Evolutionary conservation across 2,113 vertebrate genomes (phyloP), one percentile per base, ranked within the genome.

Genomic region (Apodemus sylvaticus): DNA sequence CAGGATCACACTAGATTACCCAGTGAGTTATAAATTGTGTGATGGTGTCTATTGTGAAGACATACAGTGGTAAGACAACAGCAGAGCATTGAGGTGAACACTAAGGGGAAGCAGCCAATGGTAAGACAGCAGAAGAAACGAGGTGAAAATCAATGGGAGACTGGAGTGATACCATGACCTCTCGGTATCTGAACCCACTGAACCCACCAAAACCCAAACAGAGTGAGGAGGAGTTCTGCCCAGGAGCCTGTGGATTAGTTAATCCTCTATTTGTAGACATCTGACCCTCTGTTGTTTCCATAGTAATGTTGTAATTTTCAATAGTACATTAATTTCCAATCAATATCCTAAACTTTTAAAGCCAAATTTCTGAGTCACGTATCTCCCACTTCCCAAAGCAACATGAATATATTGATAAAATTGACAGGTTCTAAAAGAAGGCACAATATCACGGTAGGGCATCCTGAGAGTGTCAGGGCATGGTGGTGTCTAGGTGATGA

Each of bases 171-270:
- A 5, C 4, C 26, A 16, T 34, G 6, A 26, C 24, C 17, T n/a
- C n/a, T n/a, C n/a, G n/a, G n/a, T n/a, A n/a, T n/a, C n/a, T n/a
- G 45, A 3, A 7, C 66, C 29, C 8, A 16, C 26, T 0, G 29
- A 24, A 4, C 16, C 19, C 20, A 3, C 34, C 19, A 20, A 9
- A 78, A n/a, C 10, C 53, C n/a, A 31, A 11, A 19, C 24, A 42
- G 58, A 39, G 14, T 76, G 19, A 70, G 62, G 34, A 16, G 7
- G 6, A 6, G 1, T 8, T 7, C 13, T 62, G 20, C 36, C 11
- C 39, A 2, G 7, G 39, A 53, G 7, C 11, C 19, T 42, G 0
- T 4, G 2, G 3, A 17, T 20, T 60, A 45, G 2, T 6, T 22
- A 9, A 3, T 34, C 22, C 22, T 20, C 9, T n/a, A 16, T 6